Conservation (phyloP, 2,113 vertebrate species). For the Platichthys stellatus region DNA sequence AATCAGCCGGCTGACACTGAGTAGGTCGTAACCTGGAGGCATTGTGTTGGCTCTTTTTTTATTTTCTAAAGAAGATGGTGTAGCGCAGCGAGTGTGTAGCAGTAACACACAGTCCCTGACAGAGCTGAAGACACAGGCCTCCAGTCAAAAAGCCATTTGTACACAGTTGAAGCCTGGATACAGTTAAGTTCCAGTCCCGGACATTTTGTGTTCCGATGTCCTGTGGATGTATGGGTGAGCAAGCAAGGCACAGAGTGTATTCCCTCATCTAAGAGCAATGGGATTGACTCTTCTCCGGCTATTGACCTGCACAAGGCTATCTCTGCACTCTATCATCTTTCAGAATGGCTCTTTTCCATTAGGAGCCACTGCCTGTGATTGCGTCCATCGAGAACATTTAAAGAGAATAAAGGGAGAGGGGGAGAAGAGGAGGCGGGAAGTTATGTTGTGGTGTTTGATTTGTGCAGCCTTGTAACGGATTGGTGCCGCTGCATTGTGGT, state of each 20-base stretch:
- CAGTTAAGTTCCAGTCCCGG: conserved; percentile 2
- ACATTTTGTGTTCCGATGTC: conserved; percentile 1
- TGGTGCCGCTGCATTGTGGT: conserved; percentile 26
- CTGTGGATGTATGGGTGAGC: conserved; percentile 27
- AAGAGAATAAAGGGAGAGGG: conserved; percentile 43
- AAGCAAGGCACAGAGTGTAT: conserved; percentile 23
- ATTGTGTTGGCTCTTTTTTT: conserved; percentile 15
- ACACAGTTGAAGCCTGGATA: conserved; percentile 1
- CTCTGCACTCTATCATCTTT: conserved; percentile 51
- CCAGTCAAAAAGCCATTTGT: conserved; percentile 23
- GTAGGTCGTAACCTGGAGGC: conserved; percentile 45
- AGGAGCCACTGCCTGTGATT: conserved; percentile 42
- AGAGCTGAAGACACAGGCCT: conserved; percentile 4
- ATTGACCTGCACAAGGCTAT: conserved; percentile 64
- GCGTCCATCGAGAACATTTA: conserved; percentile 58
- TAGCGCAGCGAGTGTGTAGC: conserved; percentile 17
- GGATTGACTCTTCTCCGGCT: conserved; percentile 49
- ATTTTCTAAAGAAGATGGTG: conserved; percentile 26
- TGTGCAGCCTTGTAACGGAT: conserved; percentile 45
- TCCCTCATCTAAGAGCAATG: conserved; percentile 52
- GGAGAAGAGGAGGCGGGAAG: conserved; percentile 3
- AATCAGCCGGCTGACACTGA: conserved; percentile 52
- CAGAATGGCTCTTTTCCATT: conserved; percentile 61
- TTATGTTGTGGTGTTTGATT: conserved; percentile 35
- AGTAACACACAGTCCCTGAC: not conserved